Base-by-base conservation (phyloP, 2,113 vertebrate species). In the Patagioenas fasciata region DNA sequence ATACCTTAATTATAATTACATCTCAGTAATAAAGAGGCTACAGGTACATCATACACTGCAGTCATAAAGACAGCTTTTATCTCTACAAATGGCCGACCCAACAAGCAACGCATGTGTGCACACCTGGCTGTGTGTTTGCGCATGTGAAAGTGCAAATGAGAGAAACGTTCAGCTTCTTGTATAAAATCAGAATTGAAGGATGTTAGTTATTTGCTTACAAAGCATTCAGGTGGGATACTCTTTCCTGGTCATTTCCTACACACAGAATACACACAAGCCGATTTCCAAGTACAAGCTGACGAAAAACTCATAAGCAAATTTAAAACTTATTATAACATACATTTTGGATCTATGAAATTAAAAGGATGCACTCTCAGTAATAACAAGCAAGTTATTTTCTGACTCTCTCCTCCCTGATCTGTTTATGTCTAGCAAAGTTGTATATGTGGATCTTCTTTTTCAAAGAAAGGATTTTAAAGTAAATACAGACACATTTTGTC, bases 21-120 rank as follows among this genome's bases (percentile, higher is more conserved):
- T 77, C 26, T 64, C 70, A 54, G 81, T 42, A 94, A 80, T 61
- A 78, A 83, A 92, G 92, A 97, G n/a, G 89, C 85, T 93, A 96
- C 97, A 96, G 77, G 53, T 34, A 67, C 38, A 67, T 71, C 86
- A 36, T 12, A 89, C 83, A 81, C 54, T 72, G 44, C 16, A 83
- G 80, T 80, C 82, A 85, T 86, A 82, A 87, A 57, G 60, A 78
- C 73, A 96, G 80, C 54, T 89, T 93, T 95, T 89, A 92, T 66
- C 81, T 96, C 80, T 69, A 94, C 47, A 82, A 89, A 84, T 65
- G 71, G 86, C 71, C 32, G 57, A 81, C 60, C 66, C 75, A 47
- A 79, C 89, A 85, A 90, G 74, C 38, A 95, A 38, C 36, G 73
- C 8, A 4, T 14, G 15, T 2, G 2, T 11, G 14, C 40, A 38